These are phyloP conservation scores for Ferrisia virgata DNA, from an alignment of 2,888 invertebrate species.

Conservation along the genomic window DNA sequence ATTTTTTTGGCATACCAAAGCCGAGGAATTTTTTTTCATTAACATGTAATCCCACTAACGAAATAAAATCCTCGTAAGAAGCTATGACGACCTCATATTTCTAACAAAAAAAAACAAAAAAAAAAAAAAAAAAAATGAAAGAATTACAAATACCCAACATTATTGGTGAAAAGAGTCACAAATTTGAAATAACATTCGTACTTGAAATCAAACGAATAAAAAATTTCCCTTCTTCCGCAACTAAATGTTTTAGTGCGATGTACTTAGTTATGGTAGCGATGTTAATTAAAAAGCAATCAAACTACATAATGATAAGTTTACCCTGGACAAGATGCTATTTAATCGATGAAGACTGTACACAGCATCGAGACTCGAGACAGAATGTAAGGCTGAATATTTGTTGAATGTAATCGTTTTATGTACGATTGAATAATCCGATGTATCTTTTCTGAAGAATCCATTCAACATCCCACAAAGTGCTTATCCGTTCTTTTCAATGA, in stretches of 20 bases:
- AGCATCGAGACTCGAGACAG: too few species aligned
- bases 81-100: too few species aligned
- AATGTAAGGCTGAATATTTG: constrained; percentile 7
- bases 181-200: not conserved
- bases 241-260: too few species aligned
- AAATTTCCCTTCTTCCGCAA: not conserved
- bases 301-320: not conserved
- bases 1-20: not conserved
- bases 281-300: constrained; percentile 26
- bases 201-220: not conserved
- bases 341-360: not conserved
- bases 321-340: not conserved
- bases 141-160: too few species aligned
- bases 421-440: constrained; percentile 27
- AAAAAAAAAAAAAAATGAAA: not conserved
- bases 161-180: too few species aligned
- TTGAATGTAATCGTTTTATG: constrained; percentile 17
- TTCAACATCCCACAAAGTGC: constrained; percentile 41
- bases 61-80: not conserved
- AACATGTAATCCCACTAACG: not conserved
- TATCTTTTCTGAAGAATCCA: constrained; percentile 38
- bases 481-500: constrained; percentile 37
- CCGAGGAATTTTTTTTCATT: not conserved
- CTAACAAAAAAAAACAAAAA: not conserved
- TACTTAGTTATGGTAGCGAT: not conserved